Evolutionary conservation across 2,797 vertebrate genomes (phyloP).

Genomic region (Caiman crocodilus): DNA sequence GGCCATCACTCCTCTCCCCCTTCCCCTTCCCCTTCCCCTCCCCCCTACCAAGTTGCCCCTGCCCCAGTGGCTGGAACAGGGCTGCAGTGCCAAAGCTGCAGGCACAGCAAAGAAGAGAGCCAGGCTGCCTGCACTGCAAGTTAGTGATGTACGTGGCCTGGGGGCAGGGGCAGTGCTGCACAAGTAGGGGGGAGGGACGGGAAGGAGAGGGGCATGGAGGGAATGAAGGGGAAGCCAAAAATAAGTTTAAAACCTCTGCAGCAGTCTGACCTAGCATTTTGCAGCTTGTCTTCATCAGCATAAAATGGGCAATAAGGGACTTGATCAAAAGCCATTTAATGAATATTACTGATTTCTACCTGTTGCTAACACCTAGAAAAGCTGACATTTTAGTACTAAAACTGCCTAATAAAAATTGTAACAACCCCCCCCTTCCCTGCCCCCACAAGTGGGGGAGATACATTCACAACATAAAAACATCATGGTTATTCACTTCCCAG

Average conservation of each 20-base stretch:
- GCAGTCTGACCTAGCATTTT: not conserved
- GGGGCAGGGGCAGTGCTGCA: too few species aligned
- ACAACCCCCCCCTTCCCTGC: not conserved
- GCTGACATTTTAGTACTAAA: not conserved
- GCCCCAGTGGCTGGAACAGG: too few species aligned
- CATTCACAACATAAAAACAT: not conserved
- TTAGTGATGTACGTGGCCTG: too few species aligned
- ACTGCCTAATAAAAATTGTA: not conserved
- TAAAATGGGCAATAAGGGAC: not conserved
- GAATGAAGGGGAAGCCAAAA: not conserved
- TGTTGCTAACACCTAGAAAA: not conserved
- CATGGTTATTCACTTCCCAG: not conserved
- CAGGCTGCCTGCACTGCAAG: too few species aligned
- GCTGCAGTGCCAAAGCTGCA: too few species aligned
- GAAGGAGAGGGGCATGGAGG: not conserved
- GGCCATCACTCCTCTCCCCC: too few species aligned
- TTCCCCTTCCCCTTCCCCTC: too few species aligned
- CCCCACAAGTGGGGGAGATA: not conserved
- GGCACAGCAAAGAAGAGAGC: too few species aligned
- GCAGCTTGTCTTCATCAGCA: not conserved
- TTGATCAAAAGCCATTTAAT: not conserved
- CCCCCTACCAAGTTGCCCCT: too few species aligned
- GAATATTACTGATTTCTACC: rapidly evolving
- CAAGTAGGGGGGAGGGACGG: not conserved
- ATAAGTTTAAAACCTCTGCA: not conserved